Evolutionary conservation across 1,140 invertebrate species (phyloP).

Genomic region (Eueides isabella): DNA sequence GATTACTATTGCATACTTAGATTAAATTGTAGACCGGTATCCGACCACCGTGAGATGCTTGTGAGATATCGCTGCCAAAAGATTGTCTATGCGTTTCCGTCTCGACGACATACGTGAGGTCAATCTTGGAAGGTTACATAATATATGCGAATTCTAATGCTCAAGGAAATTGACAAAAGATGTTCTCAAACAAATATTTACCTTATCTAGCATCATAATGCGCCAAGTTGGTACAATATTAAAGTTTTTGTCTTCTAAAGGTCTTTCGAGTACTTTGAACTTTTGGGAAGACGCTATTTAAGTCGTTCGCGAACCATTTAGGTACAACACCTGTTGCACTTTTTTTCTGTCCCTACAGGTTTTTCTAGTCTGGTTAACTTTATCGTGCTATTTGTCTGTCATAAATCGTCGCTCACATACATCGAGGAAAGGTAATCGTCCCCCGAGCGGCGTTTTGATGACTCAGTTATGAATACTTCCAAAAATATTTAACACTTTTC

Average conservation of each 20-base stretch:
- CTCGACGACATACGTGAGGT: conserved; percentile 48
- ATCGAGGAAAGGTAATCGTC: conserved; percentile 39
- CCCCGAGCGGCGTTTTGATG: conserved; percentile 26
- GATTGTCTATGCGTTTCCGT: conserved; percentile 57
- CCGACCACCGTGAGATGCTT: conserved; percentile 62
- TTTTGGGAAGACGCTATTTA: conserved; percentile 30
- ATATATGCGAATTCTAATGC: conserved; percentile 28
- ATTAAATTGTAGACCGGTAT: conserved; percentile 33
- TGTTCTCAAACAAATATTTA: conserved; percentile 18
- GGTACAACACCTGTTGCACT: conserved; percentile 39
- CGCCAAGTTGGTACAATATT: conserved; percentile 23
- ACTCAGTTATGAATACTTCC: conserved; percentile 35
- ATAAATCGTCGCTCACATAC: conserved; percentile 35
- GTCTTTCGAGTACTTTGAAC: conserved; percentile 37
- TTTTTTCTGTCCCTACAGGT: conserved; percentile 41
- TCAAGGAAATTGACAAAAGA: conserved; percentile 35
- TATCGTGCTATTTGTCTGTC: conserved; percentile 35
- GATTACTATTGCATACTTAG: conserved; percentile 33
- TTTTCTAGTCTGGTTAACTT: conserved; percentile 44
- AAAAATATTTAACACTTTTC: conserved; percentile 24
- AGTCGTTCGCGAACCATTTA: conserved; percentile 34
- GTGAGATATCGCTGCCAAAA: conserved; percentile 62
- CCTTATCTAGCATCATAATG: conserved; percentile 28
- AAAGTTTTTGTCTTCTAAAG: conserved; percentile 34
- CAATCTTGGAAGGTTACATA: conserved; percentile 38